Evolutionary conservation across 2,797 vertebrate species (phyloP).

Genomic region (Amphiprion clarkii): DNA sequence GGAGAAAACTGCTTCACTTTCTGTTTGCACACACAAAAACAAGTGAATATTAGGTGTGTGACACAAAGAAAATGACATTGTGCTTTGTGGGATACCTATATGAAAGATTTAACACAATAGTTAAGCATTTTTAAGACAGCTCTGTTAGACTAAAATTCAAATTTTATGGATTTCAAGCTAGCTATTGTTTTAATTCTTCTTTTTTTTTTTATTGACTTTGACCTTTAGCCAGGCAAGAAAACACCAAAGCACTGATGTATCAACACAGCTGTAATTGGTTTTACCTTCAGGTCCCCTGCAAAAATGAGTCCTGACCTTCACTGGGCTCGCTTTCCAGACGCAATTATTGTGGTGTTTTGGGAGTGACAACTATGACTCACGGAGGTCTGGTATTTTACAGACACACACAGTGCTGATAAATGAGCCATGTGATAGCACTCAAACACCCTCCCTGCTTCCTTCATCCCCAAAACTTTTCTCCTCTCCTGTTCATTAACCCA

Average conservation of each 20-base stretch:
- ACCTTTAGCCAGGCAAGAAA: constrained; percentile 45
- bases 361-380: constrained; percentile 65
- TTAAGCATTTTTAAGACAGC: neutral
- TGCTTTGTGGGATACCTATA: no score
- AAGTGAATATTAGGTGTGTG: constrained; percentile 4
- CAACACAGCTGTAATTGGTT: constrained; percentile 56
- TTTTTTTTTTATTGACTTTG: constrained; percentile 47
- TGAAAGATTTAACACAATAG: neutral
- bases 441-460: constrained; percentile 29
- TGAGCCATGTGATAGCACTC: constrained; percentile 56
- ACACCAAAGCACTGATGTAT: constrained; percentile 40
- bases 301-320: constrained; percentile 63
- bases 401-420: constrained; percentile 51
- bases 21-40: no score
- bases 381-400: constrained; percentile 51
- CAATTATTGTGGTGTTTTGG: constrained; percentile 55
- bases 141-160: neutral
- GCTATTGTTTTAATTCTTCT: constrained; percentile 14
- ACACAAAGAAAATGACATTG: neutral
- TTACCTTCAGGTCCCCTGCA: constrained; percentile 52
- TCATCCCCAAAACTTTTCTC: constrained; percentile 56
- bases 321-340: constrained; percentile 36
- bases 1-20: neutral
- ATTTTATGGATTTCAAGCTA: constrained; percentile 13
- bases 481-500: constrained; percentile 73